Evolutionary conservation across 2,113 vertebrate species (phyloP), one percentile per base, ranked within the genome.

Genomic region (Tupaia tana): DNA sequence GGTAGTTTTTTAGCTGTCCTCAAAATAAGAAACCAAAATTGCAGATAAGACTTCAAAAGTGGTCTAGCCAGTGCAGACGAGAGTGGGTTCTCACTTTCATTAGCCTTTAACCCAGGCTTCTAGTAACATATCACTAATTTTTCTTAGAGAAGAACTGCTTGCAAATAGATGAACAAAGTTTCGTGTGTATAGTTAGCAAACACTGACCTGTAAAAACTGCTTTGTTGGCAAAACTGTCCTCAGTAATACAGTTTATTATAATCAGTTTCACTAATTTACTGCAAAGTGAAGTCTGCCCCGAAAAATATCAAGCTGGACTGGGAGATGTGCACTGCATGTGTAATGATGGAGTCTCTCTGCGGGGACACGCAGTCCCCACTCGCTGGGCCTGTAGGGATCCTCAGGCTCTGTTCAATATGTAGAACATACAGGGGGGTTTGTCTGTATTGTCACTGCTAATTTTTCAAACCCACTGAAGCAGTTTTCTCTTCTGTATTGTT

Each of bases 151-250:
- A 19, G 16, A 74, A 56, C 63, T 86, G 22, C 77, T 94, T 82
- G 78, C 75, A 86, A 83, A 31, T 66, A 89, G 27, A 79, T 97
- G 61, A 90, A 43, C 52, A 29, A 59, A 75, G 27, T 67, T 54
- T 88, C 66, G 1, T 95, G 63, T 64, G 52, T 71, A 82, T 3
- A 61, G 31, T 82, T 93, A 70, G 77, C 74, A 34, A 95, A 58
- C 20, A 29, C 14, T n/a, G 52, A 85, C 52, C 67, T 78, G 14
- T 88, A 86, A 87, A 78, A 93, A 87, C 29, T 78, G 52, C 29
- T 90, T 85, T 52, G 82, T 34, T 87, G 85, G 61, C 71, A 92
- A 92, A 96, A 92, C 80, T 43, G 8, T 87, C 19, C 27, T 9
- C 92, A 90, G 64, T 66, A n/a, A 71, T 64, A 54, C 6, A 67